Conservation (phyloP, 2,797 vertebrate genomes). For the Rhyacichthys aspro region DNA sequence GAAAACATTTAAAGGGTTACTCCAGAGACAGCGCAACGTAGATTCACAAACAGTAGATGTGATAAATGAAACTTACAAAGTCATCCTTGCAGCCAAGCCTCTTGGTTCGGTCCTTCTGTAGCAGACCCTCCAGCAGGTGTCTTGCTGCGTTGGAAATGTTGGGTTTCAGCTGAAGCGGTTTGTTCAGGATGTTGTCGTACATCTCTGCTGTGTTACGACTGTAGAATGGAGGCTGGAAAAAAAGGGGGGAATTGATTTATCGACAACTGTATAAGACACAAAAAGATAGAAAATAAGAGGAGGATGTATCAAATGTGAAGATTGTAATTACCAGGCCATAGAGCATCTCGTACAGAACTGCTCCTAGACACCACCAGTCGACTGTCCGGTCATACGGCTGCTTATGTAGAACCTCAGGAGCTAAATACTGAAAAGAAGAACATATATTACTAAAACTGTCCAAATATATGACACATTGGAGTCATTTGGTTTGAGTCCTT, state of each 20-base stretch:
- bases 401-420: slow-evolving; percentile 97
- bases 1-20: not conserved
- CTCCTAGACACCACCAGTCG: slow-evolving; percentile 99
- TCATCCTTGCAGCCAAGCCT: slow-evolving; percentile 93
- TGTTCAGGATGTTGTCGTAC: slow-evolving; percentile 99
- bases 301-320: not conserved
- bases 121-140: slow-evolving; percentile 92
- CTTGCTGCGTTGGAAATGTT: slow-evolving; percentile 97
- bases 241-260: not conserved
- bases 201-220: slow-evolving; percentile 98
- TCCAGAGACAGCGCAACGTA: not conserved
- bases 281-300: not conserved
- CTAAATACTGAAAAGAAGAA: slow-evolving; percentile 86
- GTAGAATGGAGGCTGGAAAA: slow-evolving; percentile 92
- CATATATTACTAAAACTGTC: not conserved
- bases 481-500: slow-evolving; percentile 25
- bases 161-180: slow-evolving; percentile 96
- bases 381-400: slow-evolving; percentile 97
- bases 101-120: slow-evolving; percentile 96
- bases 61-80: slow-evolving; percentile 87
- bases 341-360: slow-evolving; percentile 97
- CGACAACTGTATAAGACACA: not conserved
- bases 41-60: not conserved
- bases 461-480: not conserved
- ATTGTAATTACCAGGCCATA: slow-evolving; percentile 92